Percentiles rank a stretch among this genome's conserved stretches.
Evolutionary conservation across 2,797 vertebrate species (phyloP).

Genomic region (Eleutherodactylus coqui): DNA sequence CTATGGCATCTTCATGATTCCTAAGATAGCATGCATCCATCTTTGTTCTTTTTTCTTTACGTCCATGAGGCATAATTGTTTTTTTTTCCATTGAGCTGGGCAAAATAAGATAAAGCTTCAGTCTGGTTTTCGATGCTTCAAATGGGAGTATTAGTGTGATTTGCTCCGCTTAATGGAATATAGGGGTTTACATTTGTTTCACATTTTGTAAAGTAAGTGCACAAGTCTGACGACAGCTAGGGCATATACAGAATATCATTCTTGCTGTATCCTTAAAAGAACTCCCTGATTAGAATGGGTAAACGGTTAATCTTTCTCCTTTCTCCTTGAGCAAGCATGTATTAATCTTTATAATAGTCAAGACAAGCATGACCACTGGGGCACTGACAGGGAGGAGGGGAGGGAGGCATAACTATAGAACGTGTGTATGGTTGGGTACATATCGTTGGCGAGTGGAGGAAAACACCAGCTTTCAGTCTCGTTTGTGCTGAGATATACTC

Average conservation of each 20-base stretch:
- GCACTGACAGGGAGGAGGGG: background rate
- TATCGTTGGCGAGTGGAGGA: background rate
- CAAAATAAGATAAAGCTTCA: background rate
- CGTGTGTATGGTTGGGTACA: background rate
- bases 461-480: background rate
- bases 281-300: background rate
- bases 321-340: background rate
- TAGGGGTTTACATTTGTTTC: background rate
- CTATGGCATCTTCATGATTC: background rate
- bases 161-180: background rate
- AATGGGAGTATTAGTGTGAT: background rate
- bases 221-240: background rate
- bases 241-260: background rate
- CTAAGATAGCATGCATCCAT: background rate
- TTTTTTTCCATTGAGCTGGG: background rate
- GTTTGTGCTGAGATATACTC: slow-evolving; percentile 36
- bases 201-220: background rate
- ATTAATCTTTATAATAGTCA: slow-evolving; percentile 17
- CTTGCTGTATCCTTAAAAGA: background rate
- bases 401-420: background rate
- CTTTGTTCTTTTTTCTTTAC: background rate
- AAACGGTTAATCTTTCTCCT: background rate
- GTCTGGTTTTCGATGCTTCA: background rate
- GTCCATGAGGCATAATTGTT: background rate
- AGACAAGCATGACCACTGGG: background rate